A percentile compares a stretch with the other conserved stretches of the same genome.
Evolutionary conservation across 2,113 vertebrate genomes (phyloP).

Genomic region (Solea solea): DNA sequence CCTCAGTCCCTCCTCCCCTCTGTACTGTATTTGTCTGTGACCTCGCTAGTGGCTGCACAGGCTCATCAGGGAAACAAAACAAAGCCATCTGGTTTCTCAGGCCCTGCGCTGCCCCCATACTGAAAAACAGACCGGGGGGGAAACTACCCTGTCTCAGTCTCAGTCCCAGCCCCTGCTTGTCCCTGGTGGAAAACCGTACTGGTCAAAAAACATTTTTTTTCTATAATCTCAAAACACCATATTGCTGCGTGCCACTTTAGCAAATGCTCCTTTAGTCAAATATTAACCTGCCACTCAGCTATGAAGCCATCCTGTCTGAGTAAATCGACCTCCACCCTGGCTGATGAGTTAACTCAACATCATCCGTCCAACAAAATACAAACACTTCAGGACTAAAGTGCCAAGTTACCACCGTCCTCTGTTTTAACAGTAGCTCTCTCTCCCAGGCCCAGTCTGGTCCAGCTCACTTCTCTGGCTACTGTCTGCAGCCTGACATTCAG

Average conservation of each 20-base stretch:
- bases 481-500: slow-evolving; percentile 15
- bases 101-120: slow-evolving; percentile 76
- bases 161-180: slow-evolving; percentile 37
- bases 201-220: slow-evolving; percentile 4
- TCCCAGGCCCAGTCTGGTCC: slow-evolving; percentile 7
- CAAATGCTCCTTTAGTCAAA: neutral
- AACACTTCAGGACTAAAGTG: slow-evolving; percentile 14
- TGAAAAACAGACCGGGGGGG: slow-evolving; percentile 69
- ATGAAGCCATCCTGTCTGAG: neutral
- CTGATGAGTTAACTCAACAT: neutral
- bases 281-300: slow-evolving; percentile 9
- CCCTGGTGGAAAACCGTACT: slow-evolving; percentile 24
- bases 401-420: slow-evolving; percentile 21
- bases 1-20: slow-evolving; percentile 46
- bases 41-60: slow-evolving; percentile 69
- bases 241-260: neutral
- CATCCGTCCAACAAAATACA: neutral
- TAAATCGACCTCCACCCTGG: neutral
- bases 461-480: slow-evolving; percentile 22
- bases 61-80: slow-evolving; percentile 77
- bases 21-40: slow-evolving; percentile 69
- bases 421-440: slow-evolving; percentile 1
- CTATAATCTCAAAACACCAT: neutral
- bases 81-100: slow-evolving; percentile 89
- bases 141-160: slow-evolving; percentile 66